phyloP scores from a whole-genome alignment of 2,797 vertebrate genomes.

The Xenentodon cancila region DNA sequence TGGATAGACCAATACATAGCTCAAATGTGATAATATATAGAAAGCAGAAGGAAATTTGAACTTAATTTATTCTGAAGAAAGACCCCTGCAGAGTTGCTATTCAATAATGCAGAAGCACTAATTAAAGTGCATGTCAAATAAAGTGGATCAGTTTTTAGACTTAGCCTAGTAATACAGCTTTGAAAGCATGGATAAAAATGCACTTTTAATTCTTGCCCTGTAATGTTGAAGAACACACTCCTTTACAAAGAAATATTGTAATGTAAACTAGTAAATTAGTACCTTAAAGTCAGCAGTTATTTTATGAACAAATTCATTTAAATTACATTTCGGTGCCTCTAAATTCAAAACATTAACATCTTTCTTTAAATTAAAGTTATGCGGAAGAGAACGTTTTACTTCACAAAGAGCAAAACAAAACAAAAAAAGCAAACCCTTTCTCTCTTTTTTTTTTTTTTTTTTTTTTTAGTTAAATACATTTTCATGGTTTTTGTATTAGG shows the following conservation, averaged over 20 bases:
- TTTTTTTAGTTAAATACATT: background rate
- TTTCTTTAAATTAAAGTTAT: constrained; percentile 6
- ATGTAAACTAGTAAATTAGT: constrained; percentile 12
- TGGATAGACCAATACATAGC: background rate
- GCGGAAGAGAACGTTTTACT: background rate
- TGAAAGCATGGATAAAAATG: constrained; percentile 22
- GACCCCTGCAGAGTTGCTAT: constrained; percentile 12
- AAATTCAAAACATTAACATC: background rate
- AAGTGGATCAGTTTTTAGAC: constrained; percentile 19
- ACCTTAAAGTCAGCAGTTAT: constrained; percentile 11
- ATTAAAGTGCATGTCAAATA: constrained; percentile 23
- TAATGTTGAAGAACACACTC: constrained; percentile 21
- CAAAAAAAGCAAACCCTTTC: background rate
- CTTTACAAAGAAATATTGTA: background rate
- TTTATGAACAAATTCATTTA: constrained; percentile 4
- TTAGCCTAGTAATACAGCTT: background rate
- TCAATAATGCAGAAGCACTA: constrained; percentile 19
- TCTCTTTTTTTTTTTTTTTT: background rate
- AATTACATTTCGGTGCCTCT: background rate
- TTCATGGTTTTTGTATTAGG: too few relatives aligned
- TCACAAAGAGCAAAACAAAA: background rate
- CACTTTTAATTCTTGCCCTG: constrained; percentile 24
- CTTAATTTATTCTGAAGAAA: background rate
- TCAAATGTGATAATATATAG: background rate
- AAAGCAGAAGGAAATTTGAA: background rate